Evolutionary conservation across 2,113 vertebrate species (phyloP), one percentile per base, ranked within the genome.

Genomic region (Pollachius pollachius): DNA sequence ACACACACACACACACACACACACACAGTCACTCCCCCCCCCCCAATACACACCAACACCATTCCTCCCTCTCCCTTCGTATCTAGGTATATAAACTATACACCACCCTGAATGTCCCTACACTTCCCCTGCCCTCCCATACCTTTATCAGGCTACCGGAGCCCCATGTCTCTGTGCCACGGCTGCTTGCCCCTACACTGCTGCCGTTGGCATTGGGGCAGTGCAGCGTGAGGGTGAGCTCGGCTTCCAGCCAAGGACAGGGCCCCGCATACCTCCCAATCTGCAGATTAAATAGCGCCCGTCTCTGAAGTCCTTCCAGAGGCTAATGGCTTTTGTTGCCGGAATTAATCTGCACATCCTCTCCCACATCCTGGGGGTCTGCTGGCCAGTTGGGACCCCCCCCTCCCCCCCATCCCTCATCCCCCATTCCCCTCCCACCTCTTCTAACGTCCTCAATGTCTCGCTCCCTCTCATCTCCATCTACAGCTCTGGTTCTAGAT

Each of bases 261-360:
- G 76, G 89, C 88, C 89, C 87, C 84, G 87, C 90, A 92, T 91
- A 90, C 85, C 89, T 92, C 89, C 81, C 88, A 92, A 90, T 91
- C 87, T 91, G 86, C 72, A 92, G 90, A 92, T 93, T 92, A 93
- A 92, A 93, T 90, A 84, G 85, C 85, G 67, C 83, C 78, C 72
- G 82, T 89, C 89, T 93, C 89, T 93, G 92, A 93, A 92, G 92
- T 92, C 81, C 63, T 89, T 93, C 92, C 92, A 93, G 81, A 77
- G 82, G 71, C 89, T 91, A 93, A 93, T 91, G 88, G 92, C 92
- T 91, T 93, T 93, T 92, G 92, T 93, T 92, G 89, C 90, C 91
- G 87, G 87, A 85, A 92, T 92, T 92, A 91, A 93, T 91, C 90
- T 88, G 85, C 90, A 93, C 90, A 92, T 93, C 92, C 92, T 93